Conservation (phyloP, 2,888 invertebrate genomes). For the Hirtodrosophila histrioides region DNA sequence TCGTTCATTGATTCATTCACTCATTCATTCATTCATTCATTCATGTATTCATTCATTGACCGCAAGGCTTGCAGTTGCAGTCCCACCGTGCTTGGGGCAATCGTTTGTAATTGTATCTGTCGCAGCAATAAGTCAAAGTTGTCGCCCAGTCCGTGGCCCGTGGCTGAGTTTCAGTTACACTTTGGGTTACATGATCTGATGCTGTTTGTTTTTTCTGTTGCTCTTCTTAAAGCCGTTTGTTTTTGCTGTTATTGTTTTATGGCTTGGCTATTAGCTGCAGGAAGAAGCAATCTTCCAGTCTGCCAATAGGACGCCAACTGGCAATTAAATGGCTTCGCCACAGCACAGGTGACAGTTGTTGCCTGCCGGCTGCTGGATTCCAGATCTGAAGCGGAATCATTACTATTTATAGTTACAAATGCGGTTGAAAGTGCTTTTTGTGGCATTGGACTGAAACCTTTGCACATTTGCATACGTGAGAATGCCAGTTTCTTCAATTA, state of each 20-base stretch:
- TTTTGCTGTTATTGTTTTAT: slow-evolving; percentile 57
- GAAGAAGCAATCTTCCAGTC: slow-evolving; percentile 48
- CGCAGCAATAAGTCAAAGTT: slow-evolving; percentile 72
- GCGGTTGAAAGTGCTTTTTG: slow-evolving; percentile 30
- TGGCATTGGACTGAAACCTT: slow-evolving; percentile 15
- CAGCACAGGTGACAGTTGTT: slow-evolving; percentile 48
- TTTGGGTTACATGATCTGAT: slow-evolving; percentile 61
- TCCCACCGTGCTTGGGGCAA: slow-evolving; percentile 30
- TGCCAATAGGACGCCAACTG: slow-evolving; percentile 14
- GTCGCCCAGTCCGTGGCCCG: slow-evolving; percentile 46
- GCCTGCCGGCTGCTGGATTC: slow-evolving; percentile 4
- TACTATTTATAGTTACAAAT: slow-evolving; percentile 49
- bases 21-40: slow-evolving; percentile 21
- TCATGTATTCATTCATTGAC: slow-evolving; percentile 59
- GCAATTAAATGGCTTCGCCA: slow-evolving; percentile 57
- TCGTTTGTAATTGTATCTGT: slow-evolving; percentile 76
- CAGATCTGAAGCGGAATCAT: slow-evolving; percentile 4
- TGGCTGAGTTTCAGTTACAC: slow-evolving; percentile 65
- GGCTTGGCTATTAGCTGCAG: slow-evolving; percentile 68
- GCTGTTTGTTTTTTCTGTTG: slow-evolving; percentile 4
- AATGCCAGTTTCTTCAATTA: no score
- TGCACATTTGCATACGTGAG: background rate
- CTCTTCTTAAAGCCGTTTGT: slow-evolving; percentile 12
- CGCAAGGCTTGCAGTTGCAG: slow-evolving; percentile 52
- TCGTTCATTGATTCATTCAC: slow-evolving; percentile 17